Base-by-base conservation (phyloP, 2,888 invertebrate genomes). In the Acronicta aceris region DNA sequence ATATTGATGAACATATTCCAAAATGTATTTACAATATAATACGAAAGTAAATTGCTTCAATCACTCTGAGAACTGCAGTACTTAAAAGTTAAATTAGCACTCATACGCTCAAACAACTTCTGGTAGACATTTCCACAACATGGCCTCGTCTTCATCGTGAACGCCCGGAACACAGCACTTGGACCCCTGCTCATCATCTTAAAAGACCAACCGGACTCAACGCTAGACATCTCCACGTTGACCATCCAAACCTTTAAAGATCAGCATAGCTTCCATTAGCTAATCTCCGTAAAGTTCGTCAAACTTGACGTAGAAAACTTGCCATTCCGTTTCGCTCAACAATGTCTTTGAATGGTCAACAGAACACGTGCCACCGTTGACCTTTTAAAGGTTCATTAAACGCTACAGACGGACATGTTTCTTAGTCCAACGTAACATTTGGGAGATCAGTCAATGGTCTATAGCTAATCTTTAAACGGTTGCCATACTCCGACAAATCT, bases 11-110 rank as follows among this genome's bases (percentile, higher is more conserved):
- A 1, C 2, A n/a, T 10, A 40, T 15, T 5, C 25, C 8, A 15
- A n/a, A 40, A 50, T 30, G 15, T 57, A 56, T 59, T 59, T 59
- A 45, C 38, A 59, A 40, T 38, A 56, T 30, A 38, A 36, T 7
- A 1, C 1, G n/a, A 38, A 38, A 38, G 5, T 38, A n/a, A n/a
- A n/a, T n/a, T 13, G 0, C 4, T n/a, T n/a, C 38, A n/a, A 5
- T 13, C 38, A 38, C 38, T 33, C 10, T 12, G 1, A 6, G n/a
- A n/a, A n/a, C n/a, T 13, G n/a, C n/a, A 6, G 1, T 5, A 38
- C n/a, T 38, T 2, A 38, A n/a, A n/a, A 38, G 13, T n/a, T 0
- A n/a, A 38, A 13, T n/a, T 13, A 6, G 6, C n/a, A 38, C n/a
- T 38, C 5, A n/a, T 13, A 36, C 36, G n/a, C 38, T 38, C 38